Base-by-base conservation (phyloP, 2,113 vertebrate species). In the Thamnophis sirtalis region DNA sequence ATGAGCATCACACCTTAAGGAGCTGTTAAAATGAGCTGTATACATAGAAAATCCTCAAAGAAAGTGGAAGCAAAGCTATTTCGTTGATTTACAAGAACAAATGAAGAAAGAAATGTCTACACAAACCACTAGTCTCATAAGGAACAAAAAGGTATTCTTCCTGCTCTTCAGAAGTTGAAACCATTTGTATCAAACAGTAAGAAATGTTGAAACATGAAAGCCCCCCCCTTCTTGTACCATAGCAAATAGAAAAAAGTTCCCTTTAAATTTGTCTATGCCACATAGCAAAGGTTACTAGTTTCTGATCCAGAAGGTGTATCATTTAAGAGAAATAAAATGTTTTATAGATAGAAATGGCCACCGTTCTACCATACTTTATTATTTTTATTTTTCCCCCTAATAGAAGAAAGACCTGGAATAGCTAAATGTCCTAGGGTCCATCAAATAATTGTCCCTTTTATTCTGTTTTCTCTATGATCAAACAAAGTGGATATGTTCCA, bases 121-220 rank as follows among this genome's bases (percentile, higher is more conserved):
- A 1, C 48, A 86, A 89, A 73, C 68, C 21, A 3, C 68, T 88
- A 0, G 21, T 91, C 91, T 26, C 90, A 54, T 89, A 88, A 94
- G 89, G 84, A 22, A 49, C 17, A 49, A 2, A 91, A 91, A 49
- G 21, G 1, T 50, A 19, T 85, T 13, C 13, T 93, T 17, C 3
- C 6, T 9, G 2, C 3, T 89, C 3, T 92, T 94, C 24, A 87
- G 92, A 93, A 13, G 7, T 17, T 87, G 92, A 50, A 56, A 80
- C 0, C 1, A 3, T 54, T 94, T 95, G 86, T 86, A 24, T 93
- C 91, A 91, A 91, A 33, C 11, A 90, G 28, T 17, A 93, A 49
- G 26, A 95, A 93, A 89, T 90, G 21, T 92, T 91, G 86, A 90
- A 73, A 89, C 91, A 55, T 92, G 92, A 87, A 0, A 24, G 0